Conservation (phyloP, 2,797 vertebrate genomes). For the Pipistrellus pipistrellus region DNA sequence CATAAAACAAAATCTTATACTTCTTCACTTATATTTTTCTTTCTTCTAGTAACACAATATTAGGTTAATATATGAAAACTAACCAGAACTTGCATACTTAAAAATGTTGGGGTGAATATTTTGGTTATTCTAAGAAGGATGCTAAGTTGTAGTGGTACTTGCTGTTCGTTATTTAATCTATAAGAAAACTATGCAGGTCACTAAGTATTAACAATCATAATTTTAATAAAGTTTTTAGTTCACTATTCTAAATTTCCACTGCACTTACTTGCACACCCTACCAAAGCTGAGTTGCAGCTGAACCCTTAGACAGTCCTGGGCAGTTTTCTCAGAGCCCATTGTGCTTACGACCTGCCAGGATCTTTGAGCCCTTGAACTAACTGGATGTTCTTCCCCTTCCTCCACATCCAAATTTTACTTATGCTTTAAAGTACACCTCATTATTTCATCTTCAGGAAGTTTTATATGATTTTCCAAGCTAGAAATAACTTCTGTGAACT, state of each 20-base stretch:
- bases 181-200: not conserved
- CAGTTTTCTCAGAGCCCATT: not conserved
- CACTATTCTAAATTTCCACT: not conserved
- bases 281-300: not conserved
- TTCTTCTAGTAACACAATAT: conserved; percentile 24
- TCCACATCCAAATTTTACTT: not conserved
- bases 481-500: conserved; percentile 38
- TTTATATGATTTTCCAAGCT: conserved; percentile 7
- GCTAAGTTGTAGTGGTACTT: not conserved
- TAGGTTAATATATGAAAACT: conserved; percentile 7
- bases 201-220: not conserved
- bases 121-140: not conserved
- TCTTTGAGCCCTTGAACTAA: not conserved
- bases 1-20: conserved; percentile 23
- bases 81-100: conserved; percentile 3
- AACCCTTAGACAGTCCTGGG: not conserved
- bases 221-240: not conserved
- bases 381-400: not conserved
- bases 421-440: not conserved
- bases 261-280: rapidly evolving
- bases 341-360: not conserved
- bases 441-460: conserved; percentile 18
- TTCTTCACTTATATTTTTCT: conserved; percentile 8
- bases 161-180: not conserved
- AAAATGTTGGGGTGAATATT: not conserved